Percentiles rank a stretch among this genome's conserved stretches.
Conservation (phyloP, 2,888 invertebrate genomes). For the Pachliopta kotzebuea region DNA sequence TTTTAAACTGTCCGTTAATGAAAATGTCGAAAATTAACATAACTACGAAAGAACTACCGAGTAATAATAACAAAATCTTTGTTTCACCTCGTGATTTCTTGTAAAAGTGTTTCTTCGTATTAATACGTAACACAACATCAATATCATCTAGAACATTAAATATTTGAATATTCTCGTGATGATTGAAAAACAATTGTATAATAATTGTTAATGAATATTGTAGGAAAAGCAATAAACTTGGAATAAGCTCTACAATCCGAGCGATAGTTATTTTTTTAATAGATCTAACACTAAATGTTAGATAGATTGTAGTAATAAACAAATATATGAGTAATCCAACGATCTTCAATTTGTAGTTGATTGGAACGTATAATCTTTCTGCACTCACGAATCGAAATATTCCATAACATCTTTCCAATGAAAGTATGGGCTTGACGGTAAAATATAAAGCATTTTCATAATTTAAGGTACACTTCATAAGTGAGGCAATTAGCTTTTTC, state of each 20-base stretch:
- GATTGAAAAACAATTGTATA: conserved; percentile 7
- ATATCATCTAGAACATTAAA: conserved; percentile 6
- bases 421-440: conserved; percentile 4
- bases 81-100: conserved; percentile 15
- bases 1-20: conserved; percentile 9
- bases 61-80: background rate
- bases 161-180: background rate
- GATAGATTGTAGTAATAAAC: background rate
- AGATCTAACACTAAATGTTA: background rate
- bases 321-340: conserved; percentile 2
- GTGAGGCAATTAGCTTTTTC: background rate
- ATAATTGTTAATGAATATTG: conserved; percentile 12
- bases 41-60: background rate
- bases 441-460: conserved; percentile 1
- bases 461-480: background rate
- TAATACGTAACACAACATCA: conserved; percentile 6
- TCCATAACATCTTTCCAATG: conserved; percentile 14
- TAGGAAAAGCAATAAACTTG: conserved; percentile 11
- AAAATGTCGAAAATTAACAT: conserved; percentile 1
- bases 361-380: background rate
- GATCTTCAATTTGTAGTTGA: background rate
- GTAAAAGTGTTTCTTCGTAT: background rate
- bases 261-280: background rate
- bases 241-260: conserved; percentile 1
- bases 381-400: conserved; percentile 6